A percentile compares a stretch with the other conserved stretches of the same genome.
phyloP scores from a whole-genome alignment of 1,140 invertebrate genomes.

The Druon quercuslanigerum region DNA sequence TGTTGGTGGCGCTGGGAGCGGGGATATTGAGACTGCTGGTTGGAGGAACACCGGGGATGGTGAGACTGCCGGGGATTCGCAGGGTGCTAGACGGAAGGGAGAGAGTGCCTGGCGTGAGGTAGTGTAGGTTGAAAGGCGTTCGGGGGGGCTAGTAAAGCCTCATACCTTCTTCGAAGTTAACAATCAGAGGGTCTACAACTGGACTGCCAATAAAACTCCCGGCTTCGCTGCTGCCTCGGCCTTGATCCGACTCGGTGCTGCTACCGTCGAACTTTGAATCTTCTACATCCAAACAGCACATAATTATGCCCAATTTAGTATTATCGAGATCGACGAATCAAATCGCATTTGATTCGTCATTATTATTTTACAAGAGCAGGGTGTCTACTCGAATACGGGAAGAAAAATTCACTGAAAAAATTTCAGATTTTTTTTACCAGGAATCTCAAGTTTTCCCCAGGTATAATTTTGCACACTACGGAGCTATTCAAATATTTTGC shows the following conservation, averaged over 20 bases:
- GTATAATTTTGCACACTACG: too few species aligned
- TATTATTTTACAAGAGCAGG: too few species aligned
- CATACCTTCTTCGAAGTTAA: slow-evolving; percentile 88
- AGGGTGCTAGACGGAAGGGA: slow-evolving; percentile 66
- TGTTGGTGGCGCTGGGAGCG: slow-evolving; percentile 53
- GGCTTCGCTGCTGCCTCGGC: slow-evolving; percentile 71
- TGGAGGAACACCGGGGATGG: slow-evolving; percentile 44
- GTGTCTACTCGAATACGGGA: too few species aligned
- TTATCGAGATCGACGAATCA: too few species aligned
- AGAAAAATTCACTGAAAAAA: too few species aligned
- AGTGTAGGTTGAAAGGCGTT: slow-evolving; percentile 74
- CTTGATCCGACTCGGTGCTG: slow-evolving; percentile 70
- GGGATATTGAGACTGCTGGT: slow-evolving; percentile 50
- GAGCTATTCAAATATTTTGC: too few species aligned
- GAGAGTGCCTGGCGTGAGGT: slow-evolving; percentile 72
- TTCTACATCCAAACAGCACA: slow-evolving; percentile 53
- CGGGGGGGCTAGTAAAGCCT: slow-evolving; percentile 80
- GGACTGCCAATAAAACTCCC: slow-evolving; percentile 73
- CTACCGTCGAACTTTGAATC: slow-evolving; percentile 70
- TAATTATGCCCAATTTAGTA: background rate
- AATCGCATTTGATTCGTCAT: too few species aligned
- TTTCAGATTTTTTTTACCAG: too few species aligned
- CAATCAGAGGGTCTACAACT: slow-evolving; percentile 81
- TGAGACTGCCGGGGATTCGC: slow-evolving; percentile 58
- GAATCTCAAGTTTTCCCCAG: too few species aligned